Evolutionary conservation across 1,140 invertebrate species (phyloP), one percentile per base, ranked within the genome.

Genomic region (Druon quercuslanigerum): DNA sequence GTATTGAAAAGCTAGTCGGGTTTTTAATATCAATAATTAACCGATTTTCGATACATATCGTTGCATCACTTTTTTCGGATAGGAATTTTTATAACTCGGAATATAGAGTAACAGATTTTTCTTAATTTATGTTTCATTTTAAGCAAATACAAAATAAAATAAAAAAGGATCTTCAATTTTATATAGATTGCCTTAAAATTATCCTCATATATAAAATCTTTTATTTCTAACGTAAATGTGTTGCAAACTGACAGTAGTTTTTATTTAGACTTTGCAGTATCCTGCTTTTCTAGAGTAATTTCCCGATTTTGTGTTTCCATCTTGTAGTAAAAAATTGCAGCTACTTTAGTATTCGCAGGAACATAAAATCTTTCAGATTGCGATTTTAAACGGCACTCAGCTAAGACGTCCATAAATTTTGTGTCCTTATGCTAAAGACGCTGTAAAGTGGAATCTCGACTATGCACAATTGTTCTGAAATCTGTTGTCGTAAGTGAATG

Each of bases 71-170:
- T 25, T 25, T 25, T 25, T 25, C 3, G 3, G 25, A 25, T 25
- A 25, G 25, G 25, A 3, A 25, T 25, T 25, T 25, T 25, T 25
- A 25, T 25, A 25, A 33, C 25, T 33, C 5, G 4, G 25, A 33
- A 33, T 33, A 4, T 33, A 33, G 25, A 33, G 25, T 33, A 5
- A 33, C 2, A 33, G 25, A 20, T 46, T n/a, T 8, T 4, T 71
- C 25, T 74, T 50, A 74, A 33, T 33, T 33, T 19, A 78, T 11
- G 9, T 51, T 74, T 74, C 71, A 78, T 78, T 60, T 54, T 9
- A 16, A 74, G 72, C 72, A 54, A 71, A 56, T 73, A 71, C 73
- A 51, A 9, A 60, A 57, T 57, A 14, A 74, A 72, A 33, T 57
- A 72, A 46, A 7, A 16, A 74, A 72, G 51, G 57, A 74, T 72